Evolutionary conservation across 2,113 vertebrate species (phyloP), one percentile per base, ranked within the genome.

Genomic region (Platanista minor): DNA sequence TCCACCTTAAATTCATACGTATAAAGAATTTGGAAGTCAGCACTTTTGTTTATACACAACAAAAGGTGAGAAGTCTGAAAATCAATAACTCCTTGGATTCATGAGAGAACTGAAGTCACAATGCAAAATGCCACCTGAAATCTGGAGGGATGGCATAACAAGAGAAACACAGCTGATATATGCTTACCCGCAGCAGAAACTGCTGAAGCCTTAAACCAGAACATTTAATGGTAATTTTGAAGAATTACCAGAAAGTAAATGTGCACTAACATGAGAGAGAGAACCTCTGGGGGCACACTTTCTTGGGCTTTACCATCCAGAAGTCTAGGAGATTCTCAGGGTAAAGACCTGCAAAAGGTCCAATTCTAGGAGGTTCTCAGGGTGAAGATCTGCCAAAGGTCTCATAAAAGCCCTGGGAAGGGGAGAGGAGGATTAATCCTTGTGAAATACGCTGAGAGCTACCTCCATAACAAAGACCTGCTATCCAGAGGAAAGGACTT

Each of bases 221-320:
- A 20, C 2, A 29, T 25, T 54, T 39, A 62, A 49, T 39, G 15
- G 3, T 23, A 52, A 54, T 39, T 62, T 77, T 52, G 27, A 83
- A 80, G 57, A 87, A 33, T 74, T 11, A 25, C 5, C 29, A 46
- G 31, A 54, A 31, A 4, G 1, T 31, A 18, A 66, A 6, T 29
- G 3, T 52, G 6, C 2, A 49, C 18, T 75, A 57, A 27, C 7
- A 33, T 10, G 71, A 71, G 17, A 25, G 2, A 33, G 3, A 57
- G 21, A 82, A 43, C 1, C 7, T 46, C 12, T 7, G 5, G 9
- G 10, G 4, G 4, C 17, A 14, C 2, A 33, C 7, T 15, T 23
- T 61, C 13, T 31, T 62, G 25, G 46, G 21, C 41, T 72, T 78
- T 57, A 17, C 2, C 20, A 59, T 43, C 7, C 33, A 85, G 67